Base-by-base conservation (phyloP, 2,888 invertebrate genomes). In the Chloroclysta siterata region DNA sequence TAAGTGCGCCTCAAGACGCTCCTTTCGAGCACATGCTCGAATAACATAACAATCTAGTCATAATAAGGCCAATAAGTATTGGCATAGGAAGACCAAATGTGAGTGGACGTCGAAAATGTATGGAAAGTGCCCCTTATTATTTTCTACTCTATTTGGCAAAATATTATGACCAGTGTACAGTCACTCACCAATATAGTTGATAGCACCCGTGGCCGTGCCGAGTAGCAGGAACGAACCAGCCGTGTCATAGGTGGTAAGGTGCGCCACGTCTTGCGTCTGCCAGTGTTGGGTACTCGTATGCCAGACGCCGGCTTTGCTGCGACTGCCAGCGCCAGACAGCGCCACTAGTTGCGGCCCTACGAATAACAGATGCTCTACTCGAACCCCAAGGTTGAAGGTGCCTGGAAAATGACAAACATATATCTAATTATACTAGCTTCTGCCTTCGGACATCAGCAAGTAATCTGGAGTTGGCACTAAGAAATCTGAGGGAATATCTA, bases 271-370 rank as follows among this genome's bases (percentile, higher is more conserved):
- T 84, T 99, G 98, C 47, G 98, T 91, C 93, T 99, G 99, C 98
- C 99, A 99, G 88, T 99, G 98, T 79, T 99, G 98, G 0, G 99
- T 98, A 96, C 99, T 99, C 0, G 99, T 98, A 88, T 99, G 99
- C 99, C 99, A 99, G n/a, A 99, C 99, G 0, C 99, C 99, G 22
- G 99, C 97, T 89, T 99, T 99, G 68, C 90, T 90, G 8, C 91
- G 79, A 42, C 85, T 84, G 36, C 92, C 93, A 0, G 90, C 89
- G 1, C 93, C 90, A 48, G 98, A 98, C 29, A 99, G 93, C 0
- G 99, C 99, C n/a, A 99, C 99, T 72, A 99, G 90, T 83, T 99
- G 99, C 72, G 98, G 98, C 0, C 99, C 99, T 82, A 99, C 99
- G 87, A 99, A 99, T 83, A 99, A 97, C 59, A 99, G 94, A 87